phyloP scores from a whole-genome alignment of 1,140 invertebrate genomes.

The Hylaeus anthracinus region DNA sequence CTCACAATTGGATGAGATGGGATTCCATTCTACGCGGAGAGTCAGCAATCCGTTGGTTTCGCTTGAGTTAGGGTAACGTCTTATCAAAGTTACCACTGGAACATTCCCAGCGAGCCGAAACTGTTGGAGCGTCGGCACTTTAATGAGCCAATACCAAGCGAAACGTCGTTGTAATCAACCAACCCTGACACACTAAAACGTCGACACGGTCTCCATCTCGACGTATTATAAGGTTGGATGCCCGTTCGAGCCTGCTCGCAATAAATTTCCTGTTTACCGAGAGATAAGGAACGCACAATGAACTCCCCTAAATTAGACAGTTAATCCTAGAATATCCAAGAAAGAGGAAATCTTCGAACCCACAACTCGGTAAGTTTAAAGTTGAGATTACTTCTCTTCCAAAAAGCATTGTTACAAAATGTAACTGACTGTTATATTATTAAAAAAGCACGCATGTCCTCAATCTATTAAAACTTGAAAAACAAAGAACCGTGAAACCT shows the following conservation, averaged over 20 bases:
- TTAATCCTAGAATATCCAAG: not conserved
- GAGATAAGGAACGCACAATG: slow-evolving; percentile 30
- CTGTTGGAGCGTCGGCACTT: slow-evolving; percentile 23
- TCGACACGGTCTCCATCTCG: not conserved
- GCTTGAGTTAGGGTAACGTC: not conserved
- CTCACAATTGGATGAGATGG: not conserved
- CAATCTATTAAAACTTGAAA: too few relatives aligned
- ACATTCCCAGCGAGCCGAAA: slow-evolving; percentile 21
- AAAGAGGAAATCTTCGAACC: too few relatives aligned
- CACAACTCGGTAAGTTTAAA: too few relatives aligned
- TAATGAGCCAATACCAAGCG: slow-evolving; percentile 42
- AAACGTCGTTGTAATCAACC: slow-evolving; percentile 25
- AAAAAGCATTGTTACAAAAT: too few relatives aligned
- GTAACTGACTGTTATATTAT: too few relatives aligned
- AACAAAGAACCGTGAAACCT: too few relatives aligned
- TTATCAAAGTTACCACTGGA: slow-evolving; percentile 37
- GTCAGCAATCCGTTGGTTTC: not conserved
- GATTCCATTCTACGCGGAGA: not conserved
- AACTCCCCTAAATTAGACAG: slow-evolving; percentile 14
- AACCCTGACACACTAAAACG: not conserved
- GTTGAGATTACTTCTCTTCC: too few relatives aligned
- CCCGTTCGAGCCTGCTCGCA: not conserved
- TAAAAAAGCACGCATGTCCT: too few relatives aligned
- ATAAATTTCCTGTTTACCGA: slow-evolving; percentile 37
- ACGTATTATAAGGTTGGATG: slow-evolving; percentile 19